Base-by-base conservation (phyloP, 2,797 vertebrate species). In the Alectoris magna region DNA sequence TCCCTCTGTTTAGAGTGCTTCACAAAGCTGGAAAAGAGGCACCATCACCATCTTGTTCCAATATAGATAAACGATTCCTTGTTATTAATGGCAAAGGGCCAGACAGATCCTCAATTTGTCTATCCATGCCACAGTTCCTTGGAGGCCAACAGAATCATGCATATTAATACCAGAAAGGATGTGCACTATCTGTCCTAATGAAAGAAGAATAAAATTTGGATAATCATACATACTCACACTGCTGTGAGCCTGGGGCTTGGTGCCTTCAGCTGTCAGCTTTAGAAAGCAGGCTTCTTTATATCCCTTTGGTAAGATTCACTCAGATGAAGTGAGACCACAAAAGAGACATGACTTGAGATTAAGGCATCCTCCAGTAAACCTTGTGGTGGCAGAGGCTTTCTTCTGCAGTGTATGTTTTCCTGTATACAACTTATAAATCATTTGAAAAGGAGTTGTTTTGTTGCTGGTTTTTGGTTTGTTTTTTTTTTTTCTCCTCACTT, bases 21-120 rank as follows among this genome's bases (percentile, higher is more conserved):
- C 64, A 94, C 71, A 90, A 92, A 94, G 53, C 88, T 91, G 66
- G 23, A 24, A 13, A 31, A 91, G 85, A 93, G 74, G 49, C 88
- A 77, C 78, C 74, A 69, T 94, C 78, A 85, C 36, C 73, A 46
- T 90, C 78, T 89, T 89, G 75, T 93, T 95, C 81, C 64, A 90
- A 75, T 74, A 89, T 15, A 80, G 88, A 91, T 51, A 92, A 94
- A 88, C 63, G 5, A 78, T 70, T 91, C 87, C 59, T 66, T 91
- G 59, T 93, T 93, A 87, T 90, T 94, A 88, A 82, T 85, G 94
- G 84, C 86, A 91, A 82, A 88, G 38, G 60, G 71, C 77, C 90
- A 94, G 71, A 58, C 34, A 80, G 73, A 56, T 87, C 81, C 49
- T 94, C 27, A 5, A 83, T 88, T 82, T 79, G 29, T 80, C 15